Base-by-base conservation (phyloP, 2,113 vertebrate species). In the Limanda limanda region DNA sequence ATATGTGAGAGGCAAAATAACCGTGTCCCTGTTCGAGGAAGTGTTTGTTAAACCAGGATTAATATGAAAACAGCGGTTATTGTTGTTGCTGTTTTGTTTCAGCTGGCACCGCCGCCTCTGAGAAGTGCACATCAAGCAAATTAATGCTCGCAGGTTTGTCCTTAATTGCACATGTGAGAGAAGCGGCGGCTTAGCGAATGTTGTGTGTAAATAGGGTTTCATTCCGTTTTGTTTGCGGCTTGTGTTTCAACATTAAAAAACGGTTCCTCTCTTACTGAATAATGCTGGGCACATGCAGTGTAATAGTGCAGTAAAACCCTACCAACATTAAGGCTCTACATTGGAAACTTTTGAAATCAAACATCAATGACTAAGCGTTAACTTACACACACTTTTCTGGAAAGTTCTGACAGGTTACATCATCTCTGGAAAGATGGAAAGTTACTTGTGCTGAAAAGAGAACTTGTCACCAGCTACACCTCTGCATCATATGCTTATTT, bases 111-210 rank as follows among this genome's bases (percentile, higher is more conserved):
- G 84, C 77, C 75, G 87, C 89, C 84, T 79, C 78, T 82, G 86
- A 91, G 84, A 88, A 88, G 72, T 84, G 84, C 88, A 91, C 76
- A 91, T 89, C 85, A 92, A 90, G 90, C 90, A 93, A 93, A 94
- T 93, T 90, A 94, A 89, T 79, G 88, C 88, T 89, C 82, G 79
- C 86, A 87, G 89, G 88, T 88, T 89, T 86, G 88, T 88, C 89
- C 89, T 89, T 94, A 93, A 94, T 93, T 93, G 92, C 88, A 85
- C 88, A 84, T 91, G 88, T 82, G 89, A 89, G 90, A 78, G 91
- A 93, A 91, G 71, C 82, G 25, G 81, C 40, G 81, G 89, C 92
- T 90, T 79, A 82, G 85, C 86, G 80, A 92, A 83, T 74, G 86
- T 72, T 84, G 81, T 74, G 85, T 88, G 90, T 88, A 88, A 89